Base-by-base conservation (phyloP, 2,797 vertebrate genomes). In the Neosilurus hyrtlii region DNA sequence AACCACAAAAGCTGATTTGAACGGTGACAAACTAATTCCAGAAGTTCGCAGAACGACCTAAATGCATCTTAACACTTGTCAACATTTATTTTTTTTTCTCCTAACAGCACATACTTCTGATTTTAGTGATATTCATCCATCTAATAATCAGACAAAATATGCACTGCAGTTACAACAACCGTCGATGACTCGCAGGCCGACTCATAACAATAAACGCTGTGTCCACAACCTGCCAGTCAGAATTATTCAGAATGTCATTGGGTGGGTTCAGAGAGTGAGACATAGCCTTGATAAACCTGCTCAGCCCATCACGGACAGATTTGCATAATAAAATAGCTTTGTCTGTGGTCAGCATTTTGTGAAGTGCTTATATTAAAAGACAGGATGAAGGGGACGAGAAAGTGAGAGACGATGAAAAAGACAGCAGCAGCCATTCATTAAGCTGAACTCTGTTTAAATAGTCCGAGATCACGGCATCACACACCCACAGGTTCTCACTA, bases 1-100 rank as follows among this genome's bases (percentile, higher is more conserved):
- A 82, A 87, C 90, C 91, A 85, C 92, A 92, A 86, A 86, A 74
- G 77, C 89, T 92, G 83, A 88, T 86, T 88, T 81, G 59, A 66
- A 57, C 84, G 83, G 86, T 94, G 92, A 95, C 92, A 89, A 91
- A 94, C 85, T 74, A 82, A 90, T 93, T 94, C 93, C 93, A 91
- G 68, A 24, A 81, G 88, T 89, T 80, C 85, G 65, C 66, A 87
- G 37, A 76, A 63, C 88, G 88, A 88, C 91, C 91, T 89, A 91
- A 85, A 93, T 92, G 86, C 89, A 90, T 87, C 88, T 88, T 84
- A 87, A 87, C 78, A 26, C 85, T 77, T 80, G 65, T 72, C 79
- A 65, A 85, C 82, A 82, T 81, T 84, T 82, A 4, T 49, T 81
- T 72, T 83, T 80, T 82, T 54, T 24, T 49, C 26, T 30, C 16